A percentile compares a stretch with the other conserved stretches of the same genome.
phyloP scores from a whole-genome alignment of 2,797 vertebrate genomes.

The Cirrhinus molitorella region DNA sequence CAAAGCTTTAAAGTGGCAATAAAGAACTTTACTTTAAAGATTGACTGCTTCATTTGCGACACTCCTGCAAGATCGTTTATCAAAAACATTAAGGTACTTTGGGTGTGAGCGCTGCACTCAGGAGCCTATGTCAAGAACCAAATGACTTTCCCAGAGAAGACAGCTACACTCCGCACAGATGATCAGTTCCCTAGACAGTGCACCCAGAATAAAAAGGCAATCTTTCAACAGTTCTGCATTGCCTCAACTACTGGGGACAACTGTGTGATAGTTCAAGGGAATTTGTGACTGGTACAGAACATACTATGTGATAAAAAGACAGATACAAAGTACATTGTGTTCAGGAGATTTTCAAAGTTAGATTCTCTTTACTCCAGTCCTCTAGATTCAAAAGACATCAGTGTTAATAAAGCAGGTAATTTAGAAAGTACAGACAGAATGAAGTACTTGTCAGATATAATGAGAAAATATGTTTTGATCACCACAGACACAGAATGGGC shows the following conservation, averaged over 20 bases:
- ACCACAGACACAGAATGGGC: constrained; percentile 7
- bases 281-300: constrained; percentile 37
- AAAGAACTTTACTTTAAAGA: constrained; percentile 22
- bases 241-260: constrained; percentile 30
- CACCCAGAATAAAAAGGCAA: constrained; percentile 23
- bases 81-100: constrained; percentile 35
- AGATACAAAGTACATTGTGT: neutral
- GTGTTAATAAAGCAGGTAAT: constrained; percentile 22
- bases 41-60: constrained; percentile 45
- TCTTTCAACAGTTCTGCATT: constrained; percentile 14
- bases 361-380: constrained; percentile 30
- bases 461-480: neutral
- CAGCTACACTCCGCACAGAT: constrained; percentile 14
- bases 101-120: constrained; percentile 36
- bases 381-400: constrained; percentile 9
- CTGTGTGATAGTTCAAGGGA: constrained; percentile 24
- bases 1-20: constrained; percentile 2
- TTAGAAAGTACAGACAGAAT: constrained; percentile 22
- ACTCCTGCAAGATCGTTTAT: constrained; percentile 39
- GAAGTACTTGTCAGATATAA: neutral
- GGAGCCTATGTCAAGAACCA: constrained; percentile 15
- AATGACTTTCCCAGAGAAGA: constrained; percentile 25
- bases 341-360: constrained; percentile 23
- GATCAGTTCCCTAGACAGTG: neutral
- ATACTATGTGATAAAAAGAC: constrained; percentile 1